Base-by-base conservation (phyloP, 2,797 vertebrate species). In the Coilia nasus region DNA sequence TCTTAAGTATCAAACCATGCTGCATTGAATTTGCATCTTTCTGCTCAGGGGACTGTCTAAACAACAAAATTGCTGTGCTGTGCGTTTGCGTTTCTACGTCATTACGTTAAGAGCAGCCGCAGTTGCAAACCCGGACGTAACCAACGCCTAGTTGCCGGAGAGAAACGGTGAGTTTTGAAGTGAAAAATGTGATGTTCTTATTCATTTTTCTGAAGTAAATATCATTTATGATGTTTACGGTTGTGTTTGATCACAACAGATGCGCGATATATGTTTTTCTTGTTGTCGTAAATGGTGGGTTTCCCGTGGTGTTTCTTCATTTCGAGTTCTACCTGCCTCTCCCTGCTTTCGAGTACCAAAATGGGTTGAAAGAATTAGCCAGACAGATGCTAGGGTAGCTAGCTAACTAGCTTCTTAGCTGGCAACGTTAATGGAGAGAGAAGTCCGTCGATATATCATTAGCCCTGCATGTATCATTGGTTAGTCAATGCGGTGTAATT, bases 121-220 rank as follows among this genome's bases (percentile, higher is more conserved):
- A 91, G 89, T 90, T 88, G 89, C 90, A 93, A 95, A 96, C 95
- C 95, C 95, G 95, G 95, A 96, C 95, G 95, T 94, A 96, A 96
- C 95, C 95, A 96, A 96, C 95, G 95, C 95, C 95, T 96, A 95
- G 93, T 92, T 85, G 89, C 91, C 92, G 90, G 93, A 93, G 81
- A 93, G 87, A 92, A 94, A 94, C 93, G 92, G 95, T 96, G 89
- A 96, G 95, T 91, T 81, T n/a, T 86, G 91, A 88, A 91, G 86
- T 64, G 14, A 85, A 86, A 90, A 90, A 41, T 75, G 25, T 64
- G 3, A 19, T 41, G 31, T 44, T 41, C 31, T 78, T 78, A 10
- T 17, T 41, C 6, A 21, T 78, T 44, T 1, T 78, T 78, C 31
- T 78, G 4, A 44, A 44, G 21, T 41, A 78, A 78, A 78, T 17